Conservation (phyloP, 2,888 invertebrate species). For the Torymus tubicola region DNA sequence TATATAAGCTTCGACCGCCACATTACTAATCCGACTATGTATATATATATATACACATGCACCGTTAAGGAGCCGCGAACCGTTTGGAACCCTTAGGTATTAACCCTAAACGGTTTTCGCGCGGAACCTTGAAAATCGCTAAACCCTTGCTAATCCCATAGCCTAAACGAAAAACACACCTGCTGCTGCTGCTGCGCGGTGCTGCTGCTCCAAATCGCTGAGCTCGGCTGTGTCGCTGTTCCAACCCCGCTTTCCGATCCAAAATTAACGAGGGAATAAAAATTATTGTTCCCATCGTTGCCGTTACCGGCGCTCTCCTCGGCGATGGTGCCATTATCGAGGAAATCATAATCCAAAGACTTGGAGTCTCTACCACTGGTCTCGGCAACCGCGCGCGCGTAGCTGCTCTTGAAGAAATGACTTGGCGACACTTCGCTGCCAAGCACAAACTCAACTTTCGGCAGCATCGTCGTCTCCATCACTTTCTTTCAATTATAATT, state of each 20-base stretch:
- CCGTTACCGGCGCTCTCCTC: slow-evolving; percentile 57
- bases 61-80: too few relatives aligned
- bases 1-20: too few relatives aligned
- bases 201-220: slow-evolving; percentile 14
- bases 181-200: slow-evolving; percentile 16
- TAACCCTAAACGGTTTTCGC: too few relatives aligned
- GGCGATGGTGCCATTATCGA: slow-evolving; percentile 61
- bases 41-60: too few relatives aligned
- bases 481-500: too few relatives aligned
- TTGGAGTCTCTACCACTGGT: slow-evolving; percentile 71
- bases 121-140: too few relatives aligned
- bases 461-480: slow-evolving; percentile 60
- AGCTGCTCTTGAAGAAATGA: slow-evolving; percentile 79
- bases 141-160: too few relatives aligned
- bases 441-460: slow-evolving; percentile 70
- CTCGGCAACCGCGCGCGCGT: slow-evolving; percentile 77
- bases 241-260: slow-evolving; percentile 38
- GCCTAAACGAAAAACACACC: too few relatives aligned
- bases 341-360: slow-evolving; percentile 73
- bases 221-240: background rate
- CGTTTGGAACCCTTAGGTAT: too few relatives aligned
- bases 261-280: slow-evolving; percentile 67
- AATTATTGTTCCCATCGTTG: slow-evolving; percentile 58
- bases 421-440: slow-evolving; percentile 74
- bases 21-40: too few relatives aligned